Percentiles rank a stretch among this genome's conserved stretches.
Conservation (phyloP, 2,113 vertebrate species). For the Cochlearius cochlearius region DNA sequence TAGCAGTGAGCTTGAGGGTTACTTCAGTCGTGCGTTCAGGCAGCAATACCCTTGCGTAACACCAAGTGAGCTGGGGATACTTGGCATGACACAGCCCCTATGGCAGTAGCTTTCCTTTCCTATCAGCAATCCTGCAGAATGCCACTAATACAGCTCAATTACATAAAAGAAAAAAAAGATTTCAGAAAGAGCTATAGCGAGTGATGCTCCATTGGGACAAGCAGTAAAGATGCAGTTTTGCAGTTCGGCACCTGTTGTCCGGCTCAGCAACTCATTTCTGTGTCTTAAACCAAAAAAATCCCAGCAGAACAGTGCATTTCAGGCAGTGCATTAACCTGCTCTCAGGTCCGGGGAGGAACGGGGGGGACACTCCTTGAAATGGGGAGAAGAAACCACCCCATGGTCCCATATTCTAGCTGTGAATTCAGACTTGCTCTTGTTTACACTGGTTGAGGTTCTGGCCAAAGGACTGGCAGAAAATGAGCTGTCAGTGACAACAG, state of each 20-base stretch:
- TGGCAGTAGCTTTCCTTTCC: neutral
- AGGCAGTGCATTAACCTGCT: neutral
- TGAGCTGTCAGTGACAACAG: neutral
- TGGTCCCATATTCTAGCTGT: neutral
- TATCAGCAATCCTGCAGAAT: neutral
- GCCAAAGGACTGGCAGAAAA: neutral
- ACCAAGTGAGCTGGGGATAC: conserved; percentile 13
- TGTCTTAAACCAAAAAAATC: neutral
- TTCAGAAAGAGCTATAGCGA: neutral
- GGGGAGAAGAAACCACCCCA: neutral
- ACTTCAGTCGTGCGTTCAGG: neutral
- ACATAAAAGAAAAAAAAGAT: neutral
- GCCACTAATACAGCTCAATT: neutral
- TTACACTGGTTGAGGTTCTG: neutral
- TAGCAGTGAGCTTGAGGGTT: neutral
- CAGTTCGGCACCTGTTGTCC: neutral
- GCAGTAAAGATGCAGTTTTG: neutral
- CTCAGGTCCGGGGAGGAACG: neutral
- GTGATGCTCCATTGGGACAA: neutral
- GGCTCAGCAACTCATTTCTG: neutral
- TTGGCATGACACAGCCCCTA: neutral
- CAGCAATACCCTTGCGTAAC: conserved; percentile 24
- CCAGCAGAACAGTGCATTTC: neutral
- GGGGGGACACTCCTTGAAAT: accelerated
- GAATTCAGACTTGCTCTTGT: neutral